Percentiles rank a stretch among this genome's conserved stretches.
These are phyloP conservation scores for Mobula birostris DNA, from an alignment of 2,113 vertebrate genomes.

Conservation along the genomic window DNA sequence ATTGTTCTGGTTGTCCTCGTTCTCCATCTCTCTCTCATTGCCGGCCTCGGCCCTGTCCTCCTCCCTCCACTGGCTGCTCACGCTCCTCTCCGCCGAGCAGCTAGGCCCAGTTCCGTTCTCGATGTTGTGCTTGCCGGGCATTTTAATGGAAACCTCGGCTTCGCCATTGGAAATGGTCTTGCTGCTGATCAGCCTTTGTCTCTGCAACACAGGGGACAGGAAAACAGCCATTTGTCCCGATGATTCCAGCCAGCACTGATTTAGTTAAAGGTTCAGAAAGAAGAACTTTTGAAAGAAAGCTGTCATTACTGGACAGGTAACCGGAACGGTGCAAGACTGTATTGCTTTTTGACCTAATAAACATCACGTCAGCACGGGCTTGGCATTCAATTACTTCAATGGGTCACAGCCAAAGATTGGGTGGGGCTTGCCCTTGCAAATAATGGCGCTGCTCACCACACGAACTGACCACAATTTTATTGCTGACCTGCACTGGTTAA, in stretches of 20 bases:
- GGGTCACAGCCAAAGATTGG: neutral
- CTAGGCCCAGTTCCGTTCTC: conserved; percentile 76
- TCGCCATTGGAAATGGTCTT: conserved; percentile 78
- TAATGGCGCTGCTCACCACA: neutral
- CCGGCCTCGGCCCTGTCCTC: conserved; percentile 59
- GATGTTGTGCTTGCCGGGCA: conserved; percentile 63
- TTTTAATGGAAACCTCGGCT: conserved; percentile 77
- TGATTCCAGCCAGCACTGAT: neutral
- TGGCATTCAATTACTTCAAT: neutral
- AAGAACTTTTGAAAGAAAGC: neutral
- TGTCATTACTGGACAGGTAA: neutral
- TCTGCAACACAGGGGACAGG: conserved; percentile 57
- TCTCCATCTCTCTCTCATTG: conserved; percentile 77
- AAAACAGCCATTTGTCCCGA: no score
- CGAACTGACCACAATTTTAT: neutral
- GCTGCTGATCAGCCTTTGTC: conserved; percentile 85
- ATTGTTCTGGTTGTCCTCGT: conserved; percentile 77
- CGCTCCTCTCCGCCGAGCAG: conserved; percentile 53
- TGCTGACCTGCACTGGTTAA: neutral
- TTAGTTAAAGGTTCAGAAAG: neutral
- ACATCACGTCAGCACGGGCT: neutral
- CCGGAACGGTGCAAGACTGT: neutral
- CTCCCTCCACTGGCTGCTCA: conserved; percentile 53
- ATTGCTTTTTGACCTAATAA: neutral
- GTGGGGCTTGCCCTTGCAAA: neutral